Conservation (phyloP, 2,113 vertebrate species). For the Sylvietta virens region DNA sequence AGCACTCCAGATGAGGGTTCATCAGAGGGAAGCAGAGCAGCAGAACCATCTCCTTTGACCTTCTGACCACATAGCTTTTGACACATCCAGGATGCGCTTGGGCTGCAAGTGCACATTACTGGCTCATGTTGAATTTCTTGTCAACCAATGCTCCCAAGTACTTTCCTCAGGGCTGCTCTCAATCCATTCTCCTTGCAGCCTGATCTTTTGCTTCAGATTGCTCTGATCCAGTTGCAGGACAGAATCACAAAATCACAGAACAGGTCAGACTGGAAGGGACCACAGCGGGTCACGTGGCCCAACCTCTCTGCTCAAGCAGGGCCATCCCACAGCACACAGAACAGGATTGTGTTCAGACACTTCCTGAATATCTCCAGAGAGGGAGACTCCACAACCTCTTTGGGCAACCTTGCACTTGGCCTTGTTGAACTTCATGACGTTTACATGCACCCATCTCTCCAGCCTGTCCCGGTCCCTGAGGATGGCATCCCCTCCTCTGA, state of each 20-base stretch:
- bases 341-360: neutral
- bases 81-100: rapidly evolving
- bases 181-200: neutral
- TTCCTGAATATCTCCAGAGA: neutral
- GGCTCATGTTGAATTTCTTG: neutral
- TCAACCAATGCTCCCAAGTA: neutral
- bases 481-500: too few relatives aligned
- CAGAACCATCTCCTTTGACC: neutral
- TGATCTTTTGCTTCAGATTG: neutral
- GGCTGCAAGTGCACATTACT: rapidly evolving
- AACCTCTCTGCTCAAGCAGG: neutral
- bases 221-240: neutral
- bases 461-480: too few relatives aligned
- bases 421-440: rapidly evolving
- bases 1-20: neutral
- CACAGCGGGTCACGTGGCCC: too few relatives aligned
- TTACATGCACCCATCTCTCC: neutral
- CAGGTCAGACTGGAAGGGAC: neutral
- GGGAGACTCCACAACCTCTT: neutral
- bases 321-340: neutral
- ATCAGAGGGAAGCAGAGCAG: neutral
- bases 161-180: neutral
- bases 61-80: neutral
- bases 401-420: neutral
- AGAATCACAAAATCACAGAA: neutral